phyloP scores from a whole-genome alignment of 2,797 vertebrate genomes.

The Sebastes hopkinsi region DNA sequence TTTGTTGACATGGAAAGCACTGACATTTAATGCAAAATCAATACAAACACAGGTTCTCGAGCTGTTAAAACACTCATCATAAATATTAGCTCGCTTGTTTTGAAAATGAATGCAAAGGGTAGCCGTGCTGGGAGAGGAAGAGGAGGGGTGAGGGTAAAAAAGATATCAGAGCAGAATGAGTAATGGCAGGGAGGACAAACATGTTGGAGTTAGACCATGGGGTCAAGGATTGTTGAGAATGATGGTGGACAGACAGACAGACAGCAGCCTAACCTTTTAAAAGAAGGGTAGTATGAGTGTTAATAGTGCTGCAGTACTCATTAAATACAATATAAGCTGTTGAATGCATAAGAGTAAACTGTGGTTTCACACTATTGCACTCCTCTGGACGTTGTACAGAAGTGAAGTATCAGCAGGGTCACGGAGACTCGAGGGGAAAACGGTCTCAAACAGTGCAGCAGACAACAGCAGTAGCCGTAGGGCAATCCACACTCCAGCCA shows the following conservation, averaged over 20 bases:
- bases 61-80: neutral
- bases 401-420: neutral
- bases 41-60: neutral
- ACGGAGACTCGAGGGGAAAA: neutral
- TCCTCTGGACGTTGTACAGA: neutral
- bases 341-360: neutral
- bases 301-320: neutral
- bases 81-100: neutral
- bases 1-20: neutral
- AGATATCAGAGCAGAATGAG: neutral
- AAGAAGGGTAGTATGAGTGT: neutral
- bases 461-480: neutral
- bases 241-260: neutral
- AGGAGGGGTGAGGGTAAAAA: neutral
- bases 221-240: neutral
- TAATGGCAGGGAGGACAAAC: neutral
- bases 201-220: neutral
- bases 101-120: neutral
- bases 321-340: neutral
- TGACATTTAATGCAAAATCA: neutral
- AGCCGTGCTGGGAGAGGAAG: neutral
- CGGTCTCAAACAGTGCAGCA: neutral
- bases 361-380: neutral
- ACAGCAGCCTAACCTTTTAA: neutral
- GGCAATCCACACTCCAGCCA: neutral